phyloP scores from a whole-genome alignment of 2,888 invertebrate species.

The Xestobium rufovillosum region DNA sequence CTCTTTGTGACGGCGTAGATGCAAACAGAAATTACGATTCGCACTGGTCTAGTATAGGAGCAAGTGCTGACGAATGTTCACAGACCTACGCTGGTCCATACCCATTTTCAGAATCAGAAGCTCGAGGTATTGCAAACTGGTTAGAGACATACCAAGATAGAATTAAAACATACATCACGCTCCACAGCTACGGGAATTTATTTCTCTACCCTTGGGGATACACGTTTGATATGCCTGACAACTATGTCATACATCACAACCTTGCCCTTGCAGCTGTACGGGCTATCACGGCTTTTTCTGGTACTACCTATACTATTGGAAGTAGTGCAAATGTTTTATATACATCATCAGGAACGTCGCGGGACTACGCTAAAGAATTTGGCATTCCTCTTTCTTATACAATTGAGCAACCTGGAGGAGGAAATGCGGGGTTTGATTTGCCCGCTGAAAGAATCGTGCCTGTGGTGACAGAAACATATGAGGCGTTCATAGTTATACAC shows the following conservation, averaged over 20 bases:
- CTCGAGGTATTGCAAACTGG: slow-evolving; percentile 51
- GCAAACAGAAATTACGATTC: slow-evolving; percentile 55
- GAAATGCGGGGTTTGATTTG: slow-evolving; percentile 49
- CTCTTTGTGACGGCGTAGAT: slow-evolving; percentile 24
- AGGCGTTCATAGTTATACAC: slow-evolving; percentile 47
- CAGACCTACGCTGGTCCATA: slow-evolving; percentile 44
- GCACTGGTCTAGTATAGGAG: slow-evolving; percentile 53
- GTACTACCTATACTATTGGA: slow-evolving; percentile 48
- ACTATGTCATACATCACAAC: slow-evolving; percentile 40
- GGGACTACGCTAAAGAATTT: slow-evolving; percentile 53
- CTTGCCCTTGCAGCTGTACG: slow-evolving; percentile 43
- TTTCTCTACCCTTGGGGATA: slow-evolving; percentile 65
- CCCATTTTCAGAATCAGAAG: slow-evolving; percentile 50
- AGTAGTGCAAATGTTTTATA: slow-evolving; percentile 42
- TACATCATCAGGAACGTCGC: slow-evolving; percentile 54
- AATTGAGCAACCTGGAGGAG: slow-evolving; percentile 56
- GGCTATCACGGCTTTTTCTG: slow-evolving; percentile 38
- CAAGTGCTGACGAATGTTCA: slow-evolving; percentile 37
- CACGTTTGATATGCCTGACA: slow-evolving; percentile 45
- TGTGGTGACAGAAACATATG: slow-evolving; percentile 54
- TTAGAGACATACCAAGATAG: slow-evolving; percentile 39
- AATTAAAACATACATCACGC: slow-evolving; percentile 58
- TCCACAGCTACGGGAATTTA: slow-evolving; percentile 68
- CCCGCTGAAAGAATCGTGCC: slow-evolving; percentile 48
- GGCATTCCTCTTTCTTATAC: slow-evolving; percentile 56